These are phyloP conservation scores for Microctonus hyperodae DNA, from an alignment of 2,888 invertebrate species.

Conservation along the genomic window DNA sequence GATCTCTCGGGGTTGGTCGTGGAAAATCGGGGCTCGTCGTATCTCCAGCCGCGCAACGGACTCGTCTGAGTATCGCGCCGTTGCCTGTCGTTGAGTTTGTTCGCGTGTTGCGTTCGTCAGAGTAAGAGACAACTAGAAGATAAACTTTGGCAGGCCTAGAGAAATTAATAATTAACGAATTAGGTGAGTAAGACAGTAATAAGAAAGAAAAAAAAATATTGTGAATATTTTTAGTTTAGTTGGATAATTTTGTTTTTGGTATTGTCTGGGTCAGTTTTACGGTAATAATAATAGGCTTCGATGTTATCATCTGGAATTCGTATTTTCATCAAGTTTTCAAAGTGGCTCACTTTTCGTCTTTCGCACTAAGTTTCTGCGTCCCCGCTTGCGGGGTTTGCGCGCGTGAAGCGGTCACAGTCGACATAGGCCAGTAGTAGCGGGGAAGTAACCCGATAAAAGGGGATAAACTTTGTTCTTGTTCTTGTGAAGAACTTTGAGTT, in stretches of 20 bases:
- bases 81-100: slow-evolving; percentile 4
- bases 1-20: slow-evolving; percentile 55
- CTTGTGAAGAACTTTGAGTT: slow-evolving; percentile 61
- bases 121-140: background rate
- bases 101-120: slow-evolving; percentile 8
- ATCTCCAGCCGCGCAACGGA: slow-evolving; percentile 18
- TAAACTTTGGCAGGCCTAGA: background rate
- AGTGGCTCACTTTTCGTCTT: slow-evolving; percentile 51
- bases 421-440: slow-evolving; percentile 32
- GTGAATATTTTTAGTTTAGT: background rate
- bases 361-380: slow-evolving; percentile 46
- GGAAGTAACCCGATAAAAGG: slow-evolving; percentile 34
- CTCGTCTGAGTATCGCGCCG: slow-evolving; percentile 6
- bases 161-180: background rate
- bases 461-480: slow-evolving; percentile 62
- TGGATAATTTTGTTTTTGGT: background rate
- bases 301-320: slow-evolving; percentile 47
- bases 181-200: background rate
- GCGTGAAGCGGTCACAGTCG: slow-evolving; percentile 21
- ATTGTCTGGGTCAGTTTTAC: slow-evolving; percentile 25
- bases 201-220: background rate
- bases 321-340: slow-evolving; percentile 56
- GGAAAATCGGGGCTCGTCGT: slow-evolving; percentile 54
- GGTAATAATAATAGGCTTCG: slow-evolving; percentile 33
- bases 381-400: slow-evolving; percentile 44